These are phyloP conservation scores for Nannospalax galili DNA, from an alignment of 2,113 vertebrate genomes.

Conservation along the genomic window DNA sequence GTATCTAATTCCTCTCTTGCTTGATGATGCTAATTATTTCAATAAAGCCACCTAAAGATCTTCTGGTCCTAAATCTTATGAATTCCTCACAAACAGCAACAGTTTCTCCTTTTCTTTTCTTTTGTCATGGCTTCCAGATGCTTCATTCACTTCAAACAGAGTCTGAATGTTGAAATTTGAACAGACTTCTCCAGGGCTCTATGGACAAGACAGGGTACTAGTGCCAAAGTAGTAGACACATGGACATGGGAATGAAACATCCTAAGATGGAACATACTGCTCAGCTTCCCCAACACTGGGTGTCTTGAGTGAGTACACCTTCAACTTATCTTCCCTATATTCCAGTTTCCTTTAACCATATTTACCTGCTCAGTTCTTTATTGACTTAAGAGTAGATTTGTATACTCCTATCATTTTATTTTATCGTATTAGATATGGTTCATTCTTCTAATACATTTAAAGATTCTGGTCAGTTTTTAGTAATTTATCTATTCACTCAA, in stretches of 20 bases:
- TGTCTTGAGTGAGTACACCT: background rate
- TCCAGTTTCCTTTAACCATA: background rate
- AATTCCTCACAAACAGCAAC: background rate
- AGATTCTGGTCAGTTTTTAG: background rate
- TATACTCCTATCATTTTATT: background rate
- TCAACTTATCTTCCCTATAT: background rate
- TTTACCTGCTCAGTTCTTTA: background rate
- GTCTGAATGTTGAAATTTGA: background rate
- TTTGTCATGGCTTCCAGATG: constrained; percentile 14
- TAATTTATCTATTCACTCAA: background rate
- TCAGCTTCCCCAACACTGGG: background rate
- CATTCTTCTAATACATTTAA: background rate
- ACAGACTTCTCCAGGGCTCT: background rate
- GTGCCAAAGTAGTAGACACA: background rate
- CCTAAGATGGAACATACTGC: background rate
- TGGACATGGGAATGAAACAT: background rate
- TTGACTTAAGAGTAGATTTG: background rate
- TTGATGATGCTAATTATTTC: constrained; percentile 66
- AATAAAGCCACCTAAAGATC: background rate
- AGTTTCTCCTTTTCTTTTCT: background rate
- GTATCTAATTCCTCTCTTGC: constrained; percentile 61
- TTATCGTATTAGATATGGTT: background rate
- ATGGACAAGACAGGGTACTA: too few species aligned
- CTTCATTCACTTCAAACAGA: background rate
- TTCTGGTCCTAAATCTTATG: background rate